Evolutionary conservation across 2,113 vertebrate species (phyloP).

Genomic region (Zapornia atra): DNA sequence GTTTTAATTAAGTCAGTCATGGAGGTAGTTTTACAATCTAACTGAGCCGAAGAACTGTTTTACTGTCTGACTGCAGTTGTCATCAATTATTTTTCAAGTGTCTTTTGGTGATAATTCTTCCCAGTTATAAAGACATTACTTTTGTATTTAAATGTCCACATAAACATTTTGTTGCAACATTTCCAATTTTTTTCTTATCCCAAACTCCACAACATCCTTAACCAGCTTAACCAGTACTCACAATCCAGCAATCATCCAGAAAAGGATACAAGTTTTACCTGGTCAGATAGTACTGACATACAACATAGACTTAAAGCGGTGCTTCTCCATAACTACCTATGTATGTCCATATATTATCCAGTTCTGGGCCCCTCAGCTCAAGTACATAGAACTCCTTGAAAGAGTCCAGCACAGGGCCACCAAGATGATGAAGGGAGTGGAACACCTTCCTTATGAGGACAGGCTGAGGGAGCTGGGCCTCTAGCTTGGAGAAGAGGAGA

Average conservation of each 20-base stretch:
- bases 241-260: not conserved
- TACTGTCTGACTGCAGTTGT: not conserved
- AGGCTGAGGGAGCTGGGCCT: no score
- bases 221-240: not conserved
- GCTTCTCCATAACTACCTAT: not conserved
- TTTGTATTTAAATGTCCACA: not conserved
- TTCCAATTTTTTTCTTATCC: not conserved
- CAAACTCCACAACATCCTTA: not conserved
- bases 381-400: no score
- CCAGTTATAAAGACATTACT: not conserved
- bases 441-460: no score
- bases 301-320: not conserved
- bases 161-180: not conserved
- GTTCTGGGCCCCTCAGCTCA: no score
- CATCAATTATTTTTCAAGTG: conserved; percentile 10
- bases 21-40: not conserved
- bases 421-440: no score
- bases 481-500: no score
- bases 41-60: not conserved
- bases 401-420: no score
- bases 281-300: not conserved
- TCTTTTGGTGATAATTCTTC: not conserved
- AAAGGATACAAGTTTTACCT: not conserved
- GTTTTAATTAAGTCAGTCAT: not conserved
- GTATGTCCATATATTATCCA: not conserved